Percentiles rank a stretch among this genome's conserved stretches.
phyloP scores from a whole-genome alignment of 1,140 invertebrate species.

The Heterodera carotae region DNA sequence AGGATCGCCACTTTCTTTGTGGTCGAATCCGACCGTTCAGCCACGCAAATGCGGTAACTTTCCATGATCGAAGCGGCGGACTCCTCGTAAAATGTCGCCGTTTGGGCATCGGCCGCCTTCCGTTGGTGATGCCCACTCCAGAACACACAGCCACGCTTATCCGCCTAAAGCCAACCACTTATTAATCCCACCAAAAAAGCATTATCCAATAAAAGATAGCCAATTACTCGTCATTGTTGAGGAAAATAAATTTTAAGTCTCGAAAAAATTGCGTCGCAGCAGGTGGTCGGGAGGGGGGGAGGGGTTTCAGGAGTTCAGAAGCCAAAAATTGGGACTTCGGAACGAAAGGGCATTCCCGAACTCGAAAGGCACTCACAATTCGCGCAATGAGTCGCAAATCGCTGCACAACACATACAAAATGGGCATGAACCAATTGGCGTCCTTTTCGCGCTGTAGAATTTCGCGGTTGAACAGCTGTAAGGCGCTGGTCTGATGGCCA shows the following conservation, averaged over 20 bases:
- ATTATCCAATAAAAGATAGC: no score
- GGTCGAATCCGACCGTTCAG: slow-evolving; percentile 80
- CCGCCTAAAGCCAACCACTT: no score
- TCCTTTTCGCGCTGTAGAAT: slow-evolving; percentile 80
- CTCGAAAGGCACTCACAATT: slow-evolving; percentile 60
- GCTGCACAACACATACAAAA: slow-evolving; percentile 84
- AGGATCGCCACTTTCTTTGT: slow-evolving; percentile 95
- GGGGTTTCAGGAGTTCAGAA: no score
- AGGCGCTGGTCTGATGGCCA: slow-evolving; percentile 42
- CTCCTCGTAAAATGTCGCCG: slow-evolving; percentile 48
- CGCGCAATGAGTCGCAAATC: slow-evolving; percentile 81
- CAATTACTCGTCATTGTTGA: no score
- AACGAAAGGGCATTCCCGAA: no score
- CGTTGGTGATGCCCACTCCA: slow-evolving; percentile 29
- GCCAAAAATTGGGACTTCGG: no score
- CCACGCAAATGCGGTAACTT: slow-evolving; percentile 86
- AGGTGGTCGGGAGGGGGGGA: no score
- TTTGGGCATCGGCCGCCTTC: slow-evolving; percentile 34
- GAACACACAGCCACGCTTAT: slow-evolving; percentile 34
- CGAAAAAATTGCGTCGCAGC: no score
- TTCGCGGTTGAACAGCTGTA: slow-evolving; percentile 74
- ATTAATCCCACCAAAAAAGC: background rate
- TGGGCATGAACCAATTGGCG: slow-evolving; percentile 90
- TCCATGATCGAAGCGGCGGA: slow-evolving; percentile 60
- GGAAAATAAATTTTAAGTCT: no score